These are phyloP conservation scores for Eubasilissa splendida DNA, from an alignment of 2,888 invertebrate genomes.

Conservation along the genomic window DNA sequence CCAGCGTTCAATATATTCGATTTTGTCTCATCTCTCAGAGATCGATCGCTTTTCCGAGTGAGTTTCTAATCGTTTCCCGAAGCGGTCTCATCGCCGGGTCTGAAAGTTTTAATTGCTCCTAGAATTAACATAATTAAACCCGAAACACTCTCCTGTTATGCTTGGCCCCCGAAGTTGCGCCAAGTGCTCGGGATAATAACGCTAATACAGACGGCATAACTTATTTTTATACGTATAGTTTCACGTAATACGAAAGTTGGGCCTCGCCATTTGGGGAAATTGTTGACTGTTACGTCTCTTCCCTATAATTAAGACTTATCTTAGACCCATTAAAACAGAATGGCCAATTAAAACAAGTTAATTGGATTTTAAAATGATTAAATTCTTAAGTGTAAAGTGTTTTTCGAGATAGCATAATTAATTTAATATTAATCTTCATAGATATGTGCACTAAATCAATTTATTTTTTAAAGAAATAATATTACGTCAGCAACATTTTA, in stretches of 20 bases:
- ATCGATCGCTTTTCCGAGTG: no score
- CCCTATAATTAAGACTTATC: slow-evolving; percentile 28
- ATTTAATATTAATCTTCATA: not conserved
- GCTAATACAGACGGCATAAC: slow-evolving; percentile 15
- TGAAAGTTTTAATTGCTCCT: no score
- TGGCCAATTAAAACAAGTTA: slow-evolving; percentile 25
- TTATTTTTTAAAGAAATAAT: no score
- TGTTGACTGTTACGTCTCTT: not conserved
- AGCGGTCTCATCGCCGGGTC: no score
- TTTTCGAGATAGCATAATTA: slow-evolving; percentile 10
- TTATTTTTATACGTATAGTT: slow-evolving; percentile 22
- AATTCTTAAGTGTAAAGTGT: not conserved
- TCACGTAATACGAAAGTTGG: not conserved
- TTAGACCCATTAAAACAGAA: slow-evolving; percentile 3
- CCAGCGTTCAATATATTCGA: no score
- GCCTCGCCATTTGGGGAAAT: slow-evolving; percentile 2
- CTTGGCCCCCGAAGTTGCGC: not conserved
- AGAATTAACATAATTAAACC: no score
- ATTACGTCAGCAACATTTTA: no score
- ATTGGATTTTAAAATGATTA: slow-evolving; percentile 12
- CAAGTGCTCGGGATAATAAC: slow-evolving; percentile 5
- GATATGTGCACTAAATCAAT: no score
- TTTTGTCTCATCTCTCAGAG: no score
- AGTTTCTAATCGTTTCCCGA: no score
- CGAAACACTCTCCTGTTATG: no score